phyloP scores from a whole-genome alignment of 2,113 vertebrate species.

The Spheniscus mendiculus region DNA sequence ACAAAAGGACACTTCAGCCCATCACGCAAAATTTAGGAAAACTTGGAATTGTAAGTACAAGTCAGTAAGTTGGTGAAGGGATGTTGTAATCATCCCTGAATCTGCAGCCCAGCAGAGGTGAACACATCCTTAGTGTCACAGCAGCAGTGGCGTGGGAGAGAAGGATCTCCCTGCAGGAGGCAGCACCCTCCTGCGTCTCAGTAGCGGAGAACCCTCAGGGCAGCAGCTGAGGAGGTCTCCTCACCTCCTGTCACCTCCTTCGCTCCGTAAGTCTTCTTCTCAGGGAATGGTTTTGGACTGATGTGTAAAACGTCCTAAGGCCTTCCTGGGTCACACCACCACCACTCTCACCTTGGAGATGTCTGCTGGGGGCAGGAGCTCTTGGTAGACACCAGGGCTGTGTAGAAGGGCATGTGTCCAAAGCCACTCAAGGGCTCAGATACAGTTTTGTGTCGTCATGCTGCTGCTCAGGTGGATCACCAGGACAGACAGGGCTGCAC shows the following conservation, averaged over 20 bases:
- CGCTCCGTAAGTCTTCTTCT: rapidly evolving
- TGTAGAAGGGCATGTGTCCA: neutral
- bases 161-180: neutral
- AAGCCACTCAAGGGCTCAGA: neutral
- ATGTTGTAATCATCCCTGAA: neutral
- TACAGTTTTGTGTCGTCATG: rapidly evolving
- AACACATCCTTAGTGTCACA: neutral
- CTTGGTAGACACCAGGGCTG: neutral
- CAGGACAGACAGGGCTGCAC: neutral
- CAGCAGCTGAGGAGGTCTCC: neutral
- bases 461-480: neutral
- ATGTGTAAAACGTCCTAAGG: rapidly evolving
- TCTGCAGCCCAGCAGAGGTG: neutral
- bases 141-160: neutral
- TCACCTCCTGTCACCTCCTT: neutral
- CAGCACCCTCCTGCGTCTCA: neutral
- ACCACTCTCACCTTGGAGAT: neutral
- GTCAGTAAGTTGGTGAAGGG: neutral
- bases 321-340: neutral
- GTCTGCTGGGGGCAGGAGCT: neutral
- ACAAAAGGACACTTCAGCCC: neutral
- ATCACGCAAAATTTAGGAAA: neutral
- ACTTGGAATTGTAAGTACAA: neutral
- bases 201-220: rapidly evolving
- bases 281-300: neutral